A percentile compares a stretch with the other conserved stretches of the same genome.
phyloP scores from a whole-genome alignment of 2,888 invertebrate species.

The Philereme vetulata region DNA sequence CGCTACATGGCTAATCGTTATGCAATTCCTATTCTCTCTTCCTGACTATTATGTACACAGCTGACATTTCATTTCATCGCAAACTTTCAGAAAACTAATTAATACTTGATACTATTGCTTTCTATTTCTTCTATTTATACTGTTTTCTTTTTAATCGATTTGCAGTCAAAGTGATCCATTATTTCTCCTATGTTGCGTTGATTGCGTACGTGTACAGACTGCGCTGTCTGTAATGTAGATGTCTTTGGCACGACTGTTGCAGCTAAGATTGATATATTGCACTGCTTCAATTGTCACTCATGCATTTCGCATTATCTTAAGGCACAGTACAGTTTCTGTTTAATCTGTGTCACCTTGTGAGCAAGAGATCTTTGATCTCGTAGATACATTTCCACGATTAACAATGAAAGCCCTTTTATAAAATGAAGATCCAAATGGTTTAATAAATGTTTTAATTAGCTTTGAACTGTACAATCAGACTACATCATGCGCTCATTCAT shows the following conservation, averaged over 20 bases:
- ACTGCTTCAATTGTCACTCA: conserved; percentile 27
- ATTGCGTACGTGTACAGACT: conserved; percentile 1
- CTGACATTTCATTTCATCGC: no score
- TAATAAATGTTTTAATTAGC: not conserved
- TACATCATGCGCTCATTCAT: not conserved
- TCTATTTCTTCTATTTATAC: no score
- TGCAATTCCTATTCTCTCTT: no score
- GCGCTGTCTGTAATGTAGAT: conserved; percentile 12
- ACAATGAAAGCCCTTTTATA: not conserved
- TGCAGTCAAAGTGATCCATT: no score
- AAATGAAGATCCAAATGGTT: not conserved
- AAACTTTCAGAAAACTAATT: no score
- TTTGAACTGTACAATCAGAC: not conserved
- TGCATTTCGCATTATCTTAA: conserved; percentile 18
- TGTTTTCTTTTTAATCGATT: no score
- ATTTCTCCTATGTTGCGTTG: conserved; percentile 4
- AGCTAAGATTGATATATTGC: conserved; percentile 37
- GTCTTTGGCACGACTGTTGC: conserved; percentile 37
- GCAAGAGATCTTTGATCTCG: not conserved
- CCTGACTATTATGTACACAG: no score
- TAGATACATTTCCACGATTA: not conserved
- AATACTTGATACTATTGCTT: no score
- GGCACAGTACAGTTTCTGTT: conserved; percentile 8
- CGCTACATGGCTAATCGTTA: no score
- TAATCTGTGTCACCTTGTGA: not conserved